Evolutionary conservation across 2,888 invertebrate genomes (phyloP).

Genomic region (Pteria penguin): DNA sequence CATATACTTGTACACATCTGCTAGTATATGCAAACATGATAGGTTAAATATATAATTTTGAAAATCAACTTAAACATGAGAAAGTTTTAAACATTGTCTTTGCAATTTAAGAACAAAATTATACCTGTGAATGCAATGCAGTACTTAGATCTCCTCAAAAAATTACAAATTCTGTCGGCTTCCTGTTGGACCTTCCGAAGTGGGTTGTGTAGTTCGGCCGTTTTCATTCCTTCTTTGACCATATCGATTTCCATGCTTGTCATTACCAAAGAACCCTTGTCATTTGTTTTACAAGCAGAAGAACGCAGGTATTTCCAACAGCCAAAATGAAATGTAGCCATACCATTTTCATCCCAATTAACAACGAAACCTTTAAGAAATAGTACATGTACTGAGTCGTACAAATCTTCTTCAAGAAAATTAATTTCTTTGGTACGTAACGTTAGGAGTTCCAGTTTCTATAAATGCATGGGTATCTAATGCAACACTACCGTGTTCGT

Average conservation of each 20-base stretch:
- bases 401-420: too few species aligned
- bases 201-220: slow-evolving; percentile 68
- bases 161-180: slow-evolving; percentile 58
- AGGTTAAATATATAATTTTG: too few species aligned
- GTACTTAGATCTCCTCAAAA: slow-evolving; percentile 59
- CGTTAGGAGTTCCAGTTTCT: too few species aligned
- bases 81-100: too few species aligned
- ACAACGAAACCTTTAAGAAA: neutral
- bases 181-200: slow-evolving; percentile 50
- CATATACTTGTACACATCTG: too few species aligned
- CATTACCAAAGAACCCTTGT: slow-evolving; percentile 35
- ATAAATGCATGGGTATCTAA: too few species aligned
- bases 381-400: neutral
- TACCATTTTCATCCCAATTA: slow-evolving; percentile 20
- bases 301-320: slow-evolving; percentile 9
- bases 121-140: slow-evolving; percentile 70
- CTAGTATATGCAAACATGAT: too few species aligned
- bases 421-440: too few species aligned
- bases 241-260: neutral
- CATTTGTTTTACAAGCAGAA: slow-evolving; percentile 8
- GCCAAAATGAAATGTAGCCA: slow-evolving; percentile 13
- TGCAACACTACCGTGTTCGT: too few species aligned
- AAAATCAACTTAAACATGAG: too few species aligned
- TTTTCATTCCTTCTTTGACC: slow-evolving; percentile 52
- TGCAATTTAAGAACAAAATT: too few species aligned